These are phyloP conservation scores for Ellobius talpinus DNA, from an alignment of 2,113 vertebrate genomes.

Conservation along the genomic window DNA sequence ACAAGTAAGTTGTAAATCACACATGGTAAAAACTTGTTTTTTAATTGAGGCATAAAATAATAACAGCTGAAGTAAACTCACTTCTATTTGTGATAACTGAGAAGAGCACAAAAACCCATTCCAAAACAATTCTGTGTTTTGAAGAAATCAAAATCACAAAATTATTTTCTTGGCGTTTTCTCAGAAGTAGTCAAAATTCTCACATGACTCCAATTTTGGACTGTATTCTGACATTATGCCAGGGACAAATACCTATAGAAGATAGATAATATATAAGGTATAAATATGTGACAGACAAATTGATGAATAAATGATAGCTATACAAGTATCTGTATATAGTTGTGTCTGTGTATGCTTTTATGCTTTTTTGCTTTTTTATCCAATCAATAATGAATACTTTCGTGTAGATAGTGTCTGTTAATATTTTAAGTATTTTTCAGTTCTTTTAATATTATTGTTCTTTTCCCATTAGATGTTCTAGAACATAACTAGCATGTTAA, in stretches of 20 bases:
- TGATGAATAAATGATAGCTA: neutral
- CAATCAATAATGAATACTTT: neutral
- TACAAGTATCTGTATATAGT: too few relatives aligned
- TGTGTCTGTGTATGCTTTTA: neutral
- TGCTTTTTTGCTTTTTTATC: neutral
- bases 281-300: neutral
- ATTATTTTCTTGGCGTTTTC: neutral
- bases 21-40: neutral
- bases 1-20: neutral
- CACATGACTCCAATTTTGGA: neutral
- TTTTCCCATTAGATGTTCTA: neutral
- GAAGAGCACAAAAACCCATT: neutral
- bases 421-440: neutral
- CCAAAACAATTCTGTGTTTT: neutral
- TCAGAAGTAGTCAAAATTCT: neutral
- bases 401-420: neutral
- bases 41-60: neutral
- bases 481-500: neutral
- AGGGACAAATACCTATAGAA: neutral
- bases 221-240: neutral
- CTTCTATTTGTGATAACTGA: neutral
- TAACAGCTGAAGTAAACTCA: neutral
- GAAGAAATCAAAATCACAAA: neutral
- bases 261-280: neutral
- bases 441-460: neutral